Evolutionary conservation across 1,140 invertebrate species (phyloP), one percentile per base, ranked within the genome.

Genomic region (Schlechtendalia chinensis): DNA sequence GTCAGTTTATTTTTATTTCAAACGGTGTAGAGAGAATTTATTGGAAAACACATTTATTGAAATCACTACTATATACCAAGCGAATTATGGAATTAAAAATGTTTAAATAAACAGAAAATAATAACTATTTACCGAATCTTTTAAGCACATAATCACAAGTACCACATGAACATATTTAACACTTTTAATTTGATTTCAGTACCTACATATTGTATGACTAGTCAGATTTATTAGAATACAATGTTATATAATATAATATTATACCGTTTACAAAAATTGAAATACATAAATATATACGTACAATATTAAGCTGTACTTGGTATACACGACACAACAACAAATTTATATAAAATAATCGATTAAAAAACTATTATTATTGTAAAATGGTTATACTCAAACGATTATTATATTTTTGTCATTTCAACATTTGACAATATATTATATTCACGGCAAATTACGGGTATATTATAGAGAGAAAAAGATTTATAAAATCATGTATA

Each of bases 291-390:
- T 39, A 50, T 50, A 50, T 50, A 50, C 14, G 47, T n/a, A 50
- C 14, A 50, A 6, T n/a, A n/a, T 50, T 12, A 50, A 50, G 12
- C 8, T 39, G 47, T 12, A 50, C 12, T 54, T 19, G 16, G 53
- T 54, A 65, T 65, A 65, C 63, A 53, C 19, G 5, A 50, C 3
- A 71, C 24, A 24, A 50, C 22, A 24, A 50, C 47, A 69, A 39
- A 69, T 1, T 19, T 24, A 8, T 50, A 71, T 27, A 54, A 32
- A 54, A 72, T 71, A 53, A 53, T 27, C 12, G 45, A 39, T 47
- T 69, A 22, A 22, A 69, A 69, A 47, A 69, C 50, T n/a, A 50
- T 24, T 72, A 50, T 24, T 72, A 53, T 53, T 71, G 24, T 53
- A 53, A 53, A 71, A 10, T 27, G 19, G 29, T 16, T 24, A 50